Conservation (phyloP, 2,888 invertebrate genomes). For the Seira ritae region DNA sequence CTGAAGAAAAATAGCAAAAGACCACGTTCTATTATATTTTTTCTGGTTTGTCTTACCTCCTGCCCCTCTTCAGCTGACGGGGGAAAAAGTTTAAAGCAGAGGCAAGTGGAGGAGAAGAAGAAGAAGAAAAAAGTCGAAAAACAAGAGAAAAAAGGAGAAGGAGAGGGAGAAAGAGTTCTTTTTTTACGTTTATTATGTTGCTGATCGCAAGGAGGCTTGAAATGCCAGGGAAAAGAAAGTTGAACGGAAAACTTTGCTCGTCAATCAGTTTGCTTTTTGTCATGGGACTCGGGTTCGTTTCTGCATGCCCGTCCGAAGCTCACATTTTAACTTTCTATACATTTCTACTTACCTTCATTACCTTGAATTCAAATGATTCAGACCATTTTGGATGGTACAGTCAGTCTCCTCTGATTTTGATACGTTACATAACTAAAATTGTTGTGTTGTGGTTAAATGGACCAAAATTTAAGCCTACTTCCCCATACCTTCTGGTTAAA, state of each 20-base stretch:
- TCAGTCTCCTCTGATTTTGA: too few species aligned
- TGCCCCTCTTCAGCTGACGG: not conserved
- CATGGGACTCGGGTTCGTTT: conserved; percentile 62
- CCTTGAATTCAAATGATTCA: too few species aligned
- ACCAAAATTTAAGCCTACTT: too few species aligned
- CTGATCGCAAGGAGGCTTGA: conserved; percentile 56
- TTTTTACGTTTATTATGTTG: conserved; percentile 57
- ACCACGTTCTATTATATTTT: too few species aligned
- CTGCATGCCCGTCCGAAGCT: conserved; percentile 82
- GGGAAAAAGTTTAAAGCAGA: conserved; percentile 45
- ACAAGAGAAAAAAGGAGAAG: conserved; percentile 8
- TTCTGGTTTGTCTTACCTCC: too few species aligned
- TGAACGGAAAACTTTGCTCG: conserved; percentile 63
- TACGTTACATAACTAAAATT: too few species aligned
- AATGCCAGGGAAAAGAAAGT: conserved; percentile 61
- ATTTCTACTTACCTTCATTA: too few species aligned
- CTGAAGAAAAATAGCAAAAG: too few species aligned
- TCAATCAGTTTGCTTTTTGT: conserved; percentile 65
- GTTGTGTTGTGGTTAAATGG: too few species aligned
- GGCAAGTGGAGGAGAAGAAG: conserved; percentile 12
- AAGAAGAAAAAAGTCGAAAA: conserved; percentile 27
- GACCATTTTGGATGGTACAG: too few species aligned
- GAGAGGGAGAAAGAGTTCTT: conserved; percentile 27
- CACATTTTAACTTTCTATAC: too few species aligned
- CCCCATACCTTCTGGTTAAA: too few species aligned